A percentile compares a stretch with the other conserved stretches of the same genome.
Evolutionary conservation across 2,113 vertebrate genomes (phyloP).

Genomic region (Cyanistes caeruleus): DNA sequence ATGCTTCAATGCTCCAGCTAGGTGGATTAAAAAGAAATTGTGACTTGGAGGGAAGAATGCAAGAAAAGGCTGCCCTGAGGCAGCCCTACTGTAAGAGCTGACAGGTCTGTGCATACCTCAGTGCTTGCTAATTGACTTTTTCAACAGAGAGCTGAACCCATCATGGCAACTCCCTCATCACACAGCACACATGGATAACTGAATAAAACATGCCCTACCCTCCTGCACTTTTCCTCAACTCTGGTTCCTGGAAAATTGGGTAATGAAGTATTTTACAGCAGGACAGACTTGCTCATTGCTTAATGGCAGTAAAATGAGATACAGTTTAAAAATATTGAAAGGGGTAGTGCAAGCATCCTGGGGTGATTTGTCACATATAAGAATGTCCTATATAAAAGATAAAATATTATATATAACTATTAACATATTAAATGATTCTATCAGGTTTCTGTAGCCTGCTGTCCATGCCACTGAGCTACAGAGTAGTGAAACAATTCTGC

Average conservation of each 20-base stretch:
- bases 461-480: background rate
- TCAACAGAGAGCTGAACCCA: background rate
- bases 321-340: background rate
- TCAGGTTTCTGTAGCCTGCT: background rate
- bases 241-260: background rate
- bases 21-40: conserved; percentile 8
- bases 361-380: background rate
- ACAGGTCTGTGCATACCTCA: conserved; percentile 23
- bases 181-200: background rate
- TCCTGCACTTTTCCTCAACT: conserved; percentile 13
- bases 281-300: background rate
- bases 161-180: background rate
- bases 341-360: background rate
- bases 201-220: background rate
- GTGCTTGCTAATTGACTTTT: background rate
- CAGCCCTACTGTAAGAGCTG: background rate
- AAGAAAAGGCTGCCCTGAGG: background rate
- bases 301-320: background rate
- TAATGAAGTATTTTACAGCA: background rate
- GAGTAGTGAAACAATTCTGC: background rate
- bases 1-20: background rate
- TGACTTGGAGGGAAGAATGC: background rate
- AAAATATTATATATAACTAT: background rate
- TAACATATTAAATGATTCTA: background rate
- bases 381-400: background rate